Conservation (phyloP, 2,113 vertebrate species). For the Mesocricetus auratus region DNA sequence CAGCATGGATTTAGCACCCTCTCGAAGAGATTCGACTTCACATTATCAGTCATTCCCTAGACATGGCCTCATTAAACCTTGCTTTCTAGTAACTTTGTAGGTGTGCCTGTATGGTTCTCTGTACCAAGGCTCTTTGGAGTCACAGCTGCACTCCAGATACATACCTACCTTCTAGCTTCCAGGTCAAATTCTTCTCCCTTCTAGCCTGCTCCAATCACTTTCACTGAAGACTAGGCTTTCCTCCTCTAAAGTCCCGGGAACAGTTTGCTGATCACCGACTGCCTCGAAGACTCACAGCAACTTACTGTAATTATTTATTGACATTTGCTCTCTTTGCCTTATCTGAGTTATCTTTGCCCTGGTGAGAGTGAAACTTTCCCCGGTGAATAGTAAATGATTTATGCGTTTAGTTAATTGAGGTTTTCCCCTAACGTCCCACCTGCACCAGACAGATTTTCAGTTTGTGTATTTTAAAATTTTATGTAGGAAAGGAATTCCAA, state of each 20-base stretch:
- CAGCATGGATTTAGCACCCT: conserved; percentile 77
- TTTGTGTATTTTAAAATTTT: conserved; percentile 34
- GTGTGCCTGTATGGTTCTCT: conserved; percentile 28
- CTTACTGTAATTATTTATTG: background rate
- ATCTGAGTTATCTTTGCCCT: conserved; percentile 27
- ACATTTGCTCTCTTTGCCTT: conserved; percentile 49
- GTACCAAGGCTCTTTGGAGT: background rate
- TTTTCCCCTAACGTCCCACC: background rate
- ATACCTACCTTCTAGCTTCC: background rate
- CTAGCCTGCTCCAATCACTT: conserved; percentile 26
- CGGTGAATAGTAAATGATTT: background rate
- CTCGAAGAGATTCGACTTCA: conserved; percentile 68
- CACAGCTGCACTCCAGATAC: background rate
- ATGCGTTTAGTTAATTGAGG: background rate
- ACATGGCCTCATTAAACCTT: conserved; percentile 69
- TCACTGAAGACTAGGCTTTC: conserved; percentile 10
- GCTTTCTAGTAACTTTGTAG: conserved; percentile 79
- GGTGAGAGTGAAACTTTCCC: background rate
- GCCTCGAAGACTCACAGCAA: background rate
- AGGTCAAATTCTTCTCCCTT: background rate
- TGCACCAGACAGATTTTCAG: conserved; percentile 18
- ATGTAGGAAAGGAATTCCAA: background rate
- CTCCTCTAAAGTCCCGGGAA: conserved; percentile 24
- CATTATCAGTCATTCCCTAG: conserved; percentile 74
- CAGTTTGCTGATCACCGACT: background rate